Evolutionary conservation across 2,888 invertebrate species (phyloP), one percentile per base, ranked within the genome.

Genomic region (Drosophila kuntzei): DNA sequence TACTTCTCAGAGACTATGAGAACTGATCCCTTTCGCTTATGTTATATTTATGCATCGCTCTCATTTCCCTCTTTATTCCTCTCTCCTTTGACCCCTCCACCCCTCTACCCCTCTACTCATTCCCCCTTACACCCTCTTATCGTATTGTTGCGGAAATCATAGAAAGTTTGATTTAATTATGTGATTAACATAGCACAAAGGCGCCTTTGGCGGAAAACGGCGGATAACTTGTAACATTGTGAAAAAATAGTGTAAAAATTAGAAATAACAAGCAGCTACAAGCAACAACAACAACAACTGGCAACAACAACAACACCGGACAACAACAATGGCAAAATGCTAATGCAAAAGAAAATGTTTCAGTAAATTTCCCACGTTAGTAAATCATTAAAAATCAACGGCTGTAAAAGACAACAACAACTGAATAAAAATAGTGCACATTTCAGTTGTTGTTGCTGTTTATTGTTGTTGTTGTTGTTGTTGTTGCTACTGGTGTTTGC

Each of bases 151-250:
- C 79, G 81, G 83, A 83, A 86, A 83, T 79, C 79, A 74, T 83
- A 80, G 83, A 84, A 86, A 84, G 83, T 82, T 86, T 74, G 80
- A 86, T 86, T 83, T 84, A 86, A 84, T 84, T 84, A 84, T 83
- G 76, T 83, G 84, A 86, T 84, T 84, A 84, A 80, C 86, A 79
- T 84, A 72, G 73, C 75, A 86, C 76, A 86, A 82, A 82, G 82
- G 82, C 71, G 69, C 82, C 72, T 67, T 57, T 54, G 72, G 71
- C 36, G 36, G 34, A 57, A 75, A 77, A 34, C 34, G 43, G 49
- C 53, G 64, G 68, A 72, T 69, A 71, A 79, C 78, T 64, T 78
- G 80, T 72, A 80, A 83, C 80, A 83, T 71, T 80, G 80, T 80
- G 70, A 66, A 77, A 71, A 83, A 43, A 44, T 51, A 71, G 79